phyloP scores from a whole-genome alignment of 2,113 vertebrate species.

The Elaphurus davidianus region DNA sequence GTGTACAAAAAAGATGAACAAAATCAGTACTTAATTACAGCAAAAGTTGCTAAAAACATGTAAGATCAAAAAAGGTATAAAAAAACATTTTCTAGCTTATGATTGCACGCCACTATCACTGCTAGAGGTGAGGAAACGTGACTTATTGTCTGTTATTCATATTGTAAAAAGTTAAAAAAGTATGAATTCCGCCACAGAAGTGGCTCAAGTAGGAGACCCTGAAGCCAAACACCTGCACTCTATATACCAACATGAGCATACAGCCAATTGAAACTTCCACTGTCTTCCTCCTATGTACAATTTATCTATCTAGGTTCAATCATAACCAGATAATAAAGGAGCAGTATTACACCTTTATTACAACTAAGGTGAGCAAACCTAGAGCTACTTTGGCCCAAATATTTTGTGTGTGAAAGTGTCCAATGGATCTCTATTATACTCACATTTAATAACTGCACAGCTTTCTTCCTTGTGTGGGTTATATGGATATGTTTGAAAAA shows the following conservation, averaged over 20 bases:
- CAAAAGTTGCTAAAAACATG: not conserved
- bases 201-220: not conserved
- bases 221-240: constrained; percentile 25
- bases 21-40: not conserved
- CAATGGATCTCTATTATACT: constrained; percentile 62
- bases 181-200: not conserved
- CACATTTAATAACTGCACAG: constrained; percentile 79
- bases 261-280: not conserved
- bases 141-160: constrained; percentile 6
- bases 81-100: not conserved
- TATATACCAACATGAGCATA: not conserved
- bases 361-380: not conserved
- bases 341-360: constrained; percentile 38
- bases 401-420: constrained; percentile 37
- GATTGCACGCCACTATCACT: not conserved
- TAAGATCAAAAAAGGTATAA: not conserved
- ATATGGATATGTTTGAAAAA: constrained; percentile 83
- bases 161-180: constrained; percentile 33
- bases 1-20: not conserved
- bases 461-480: constrained; percentile 78
- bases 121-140: not conserved
- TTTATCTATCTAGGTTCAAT: not conserved
- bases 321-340: constrained; percentile 36
- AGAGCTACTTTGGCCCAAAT: constrained; percentile 47
- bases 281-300: constrained; percentile 16